Base-by-base conservation (phyloP, 2,888 invertebrate species). In the Dyspetes luteomarginatus region DNA sequence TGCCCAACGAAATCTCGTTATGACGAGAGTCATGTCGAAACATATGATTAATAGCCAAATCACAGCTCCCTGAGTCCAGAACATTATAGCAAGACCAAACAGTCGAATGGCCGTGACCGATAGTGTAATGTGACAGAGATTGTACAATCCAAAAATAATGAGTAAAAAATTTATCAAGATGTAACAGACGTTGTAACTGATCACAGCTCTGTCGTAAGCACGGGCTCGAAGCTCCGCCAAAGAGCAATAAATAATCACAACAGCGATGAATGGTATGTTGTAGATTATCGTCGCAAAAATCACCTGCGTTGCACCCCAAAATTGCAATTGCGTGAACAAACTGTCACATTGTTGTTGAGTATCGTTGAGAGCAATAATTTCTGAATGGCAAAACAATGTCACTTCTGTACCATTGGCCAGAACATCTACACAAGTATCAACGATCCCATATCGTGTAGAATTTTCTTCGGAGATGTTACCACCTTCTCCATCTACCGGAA, bases 41-140 rank as follows among this genome's bases (percentile, higher is more conserved):
- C 90, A 89, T 43, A 90, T 87, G n/a, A 88, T 83, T n/a, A 89
- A 83, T 22, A 89, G 75, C 90, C 90, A 90, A n/a, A 86, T 78
- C 5, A 86, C 86, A 5, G 85, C 83, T 0, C 87, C 83, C 56
- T 89, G 82, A 5, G 87, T 86, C 5, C 87, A 77, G 58, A 87
- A 89, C 86, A 88, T 86, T 3, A 90, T 64, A 0, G 82, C 26
- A 12, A 89, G 76, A 4, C 90, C 89, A 5, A 86, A 56, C 3
- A 87, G 24, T 3, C 83, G 67, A n/a, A 83, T 86, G 2, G 74
- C 22, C 0, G 55, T 26, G 3, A 65, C 45, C 1, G 71, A 30
- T 0, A 89, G 75, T 0, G 74, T 24, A 4, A 76, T 78, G 67
- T 88, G 86, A 69, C 89, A 90, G 1, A 90, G 82, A 7, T 84